These are phyloP conservation scores for Lepilemur septentrionalis DNA, from an alignment of 2,797 vertebrate species.

Conservation along the genomic window DNA sequence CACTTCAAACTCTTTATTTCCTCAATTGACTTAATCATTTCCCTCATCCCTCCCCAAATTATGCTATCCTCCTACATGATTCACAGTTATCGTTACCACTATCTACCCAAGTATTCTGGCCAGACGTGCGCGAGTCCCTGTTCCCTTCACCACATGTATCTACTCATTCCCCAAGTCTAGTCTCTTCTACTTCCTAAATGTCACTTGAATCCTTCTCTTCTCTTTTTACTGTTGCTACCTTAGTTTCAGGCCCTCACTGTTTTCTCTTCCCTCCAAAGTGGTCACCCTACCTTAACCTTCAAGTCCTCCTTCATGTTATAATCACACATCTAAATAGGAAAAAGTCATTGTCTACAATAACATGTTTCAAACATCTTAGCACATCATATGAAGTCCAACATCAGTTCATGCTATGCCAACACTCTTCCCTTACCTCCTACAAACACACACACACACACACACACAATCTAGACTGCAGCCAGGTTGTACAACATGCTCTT, in stretches of 20 bases:
- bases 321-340: background rate
- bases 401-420: background rate
- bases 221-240: background rate
- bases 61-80: background rate
- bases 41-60: background rate
- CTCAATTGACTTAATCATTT: background rate
- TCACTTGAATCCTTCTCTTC: background rate
- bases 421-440: background rate
- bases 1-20: background rate
- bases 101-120: background rate
- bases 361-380: background rate
- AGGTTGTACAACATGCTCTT: background rate
- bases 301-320: background rate
- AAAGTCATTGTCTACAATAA: background rate
- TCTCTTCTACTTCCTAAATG: background rate
- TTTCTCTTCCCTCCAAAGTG: background rate
- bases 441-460: background rate
- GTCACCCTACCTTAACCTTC: background rate
- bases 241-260: background rate
- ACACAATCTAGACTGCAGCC: background rate
- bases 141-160: background rate
- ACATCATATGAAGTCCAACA: background rate
- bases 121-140: background rate
- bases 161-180: background rate
- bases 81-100: background rate